Evolutionary conservation across 2,888 invertebrate genomes (phyloP).

Genomic region (Torymus tubicola): DNA sequence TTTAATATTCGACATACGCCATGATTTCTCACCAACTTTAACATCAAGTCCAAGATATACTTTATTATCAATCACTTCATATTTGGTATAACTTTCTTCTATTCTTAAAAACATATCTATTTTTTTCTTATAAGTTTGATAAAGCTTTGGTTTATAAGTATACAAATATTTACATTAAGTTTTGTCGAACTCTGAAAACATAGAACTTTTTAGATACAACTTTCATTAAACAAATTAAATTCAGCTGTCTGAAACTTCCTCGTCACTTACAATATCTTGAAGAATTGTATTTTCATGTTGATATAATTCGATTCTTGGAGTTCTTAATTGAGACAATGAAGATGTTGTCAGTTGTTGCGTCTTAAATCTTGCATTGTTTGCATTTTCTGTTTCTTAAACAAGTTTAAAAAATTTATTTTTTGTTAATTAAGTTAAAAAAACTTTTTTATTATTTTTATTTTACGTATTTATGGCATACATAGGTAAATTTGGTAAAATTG

Average conservation of each 20-base stretch:
- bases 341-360: too few species aligned
- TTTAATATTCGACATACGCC: not conserved
- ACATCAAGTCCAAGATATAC: not conserved
- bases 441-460: too few species aligned
- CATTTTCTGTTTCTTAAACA: too few species aligned
- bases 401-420: too few species aligned
- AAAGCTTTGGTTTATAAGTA: not conserved
- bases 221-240: not conserved
- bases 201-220: not conserved
- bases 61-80: not conserved
- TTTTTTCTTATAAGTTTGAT: not conserved
- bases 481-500: not conserved
- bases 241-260: not conserved
- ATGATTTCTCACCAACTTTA: not conserved
- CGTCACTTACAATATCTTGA: too few species aligned
- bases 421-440: too few species aligned
- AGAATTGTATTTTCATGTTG: not conserved
- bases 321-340: too few species aligned
- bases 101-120: not conserved
- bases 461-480: not conserved
- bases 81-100: not conserved
- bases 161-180: not conserved
- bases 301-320: too few species aligned
- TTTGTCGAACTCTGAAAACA: not conserved
- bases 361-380: too few species aligned